Evolutionary conservation across 2,888 invertebrate species (phyloP).

Genomic region (Emmelina monodactyla): DNA sequence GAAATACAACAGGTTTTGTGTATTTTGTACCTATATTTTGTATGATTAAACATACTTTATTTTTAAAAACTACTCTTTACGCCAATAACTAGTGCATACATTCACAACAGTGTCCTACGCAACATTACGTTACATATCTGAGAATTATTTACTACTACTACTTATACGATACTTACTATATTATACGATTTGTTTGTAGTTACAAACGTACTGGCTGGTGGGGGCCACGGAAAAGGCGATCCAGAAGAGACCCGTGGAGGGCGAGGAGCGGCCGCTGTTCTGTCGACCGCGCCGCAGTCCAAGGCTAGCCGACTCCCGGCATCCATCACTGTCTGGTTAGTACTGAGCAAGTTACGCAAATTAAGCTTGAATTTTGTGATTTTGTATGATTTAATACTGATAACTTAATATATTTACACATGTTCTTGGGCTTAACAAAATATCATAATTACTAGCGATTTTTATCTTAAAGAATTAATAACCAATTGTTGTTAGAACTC

Average conservation of each 20-base stretch:
- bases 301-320: constrained; percentile 78
- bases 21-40: too few species aligned
- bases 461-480: too few species aligned
- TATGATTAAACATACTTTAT: too few species aligned
- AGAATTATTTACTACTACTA: too few species aligned
- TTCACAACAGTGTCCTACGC: too few species aligned
- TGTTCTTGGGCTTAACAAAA: not conserved
- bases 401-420: not conserved
- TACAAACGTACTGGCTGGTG: constrained; percentile 79
- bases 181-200: constrained; percentile 50
- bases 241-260: constrained; percentile 76
- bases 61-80: too few species aligned
- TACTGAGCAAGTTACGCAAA: not conserved
- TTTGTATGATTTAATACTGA: not conserved
- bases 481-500: too few species aligned
- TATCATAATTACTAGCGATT: not conserved
- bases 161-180: too few species aligned
- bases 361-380: not conserved
- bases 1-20: too few species aligned
- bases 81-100: too few species aligned
- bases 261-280: constrained; percentile 81
- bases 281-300: constrained; percentile 84
- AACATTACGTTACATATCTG: too few species aligned
- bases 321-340: constrained; percentile 75
- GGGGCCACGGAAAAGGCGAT: constrained; percentile 85